phyloP scores from a whole-genome alignment of 1,140 invertebrate genomes.

The Listronotus oregonensis region DNA sequence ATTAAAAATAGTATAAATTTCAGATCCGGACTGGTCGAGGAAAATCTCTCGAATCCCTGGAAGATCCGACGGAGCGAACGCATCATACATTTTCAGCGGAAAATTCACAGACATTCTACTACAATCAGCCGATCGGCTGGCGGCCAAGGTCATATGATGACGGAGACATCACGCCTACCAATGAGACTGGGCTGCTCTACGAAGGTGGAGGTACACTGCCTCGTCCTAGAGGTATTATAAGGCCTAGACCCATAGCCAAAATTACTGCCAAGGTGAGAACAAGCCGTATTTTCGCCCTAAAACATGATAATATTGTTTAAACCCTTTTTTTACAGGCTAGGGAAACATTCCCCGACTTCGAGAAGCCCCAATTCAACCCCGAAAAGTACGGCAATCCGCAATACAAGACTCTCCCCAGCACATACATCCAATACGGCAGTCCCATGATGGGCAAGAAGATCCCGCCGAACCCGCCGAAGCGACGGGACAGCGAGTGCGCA shows the following conservation, averaged over 20 bases:
- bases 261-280: conserved; percentile 65
- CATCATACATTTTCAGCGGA: conserved; percentile 68
- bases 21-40: conserved; percentile 75
- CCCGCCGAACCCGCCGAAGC: conserved; percentile 85
- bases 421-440: conserved; percentile 58
- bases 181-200: conserved; percentile 69
- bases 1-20: conserved; percentile 36
- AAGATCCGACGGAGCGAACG: conserved; percentile 68
- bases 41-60: conserved; percentile 82
- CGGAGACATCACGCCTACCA: conserved; percentile 86
- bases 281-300: not conserved
- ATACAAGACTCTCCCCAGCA: conserved; percentile 61
- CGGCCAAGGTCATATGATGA: conserved; percentile 83
- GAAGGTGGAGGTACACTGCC: conserved; percentile 81
- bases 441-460: conserved; percentile 71
- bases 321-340: conserved; percentile 41
- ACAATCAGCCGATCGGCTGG: conserved; percentile 65
- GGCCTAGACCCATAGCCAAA: conserved; percentile 84
- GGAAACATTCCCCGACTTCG: conserved; percentile 56
- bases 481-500: conserved; percentile 58
- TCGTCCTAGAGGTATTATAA: conserved; percentile 78
- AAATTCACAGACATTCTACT: conserved; percentile 60
- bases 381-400: conserved; percentile 51
- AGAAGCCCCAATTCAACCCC: conserved; percentile 56
- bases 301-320: not conserved